phyloP scores from a whole-genome alignment of 2,113 vertebrate genomes.

The Onychostoma macrolepis region DNA sequence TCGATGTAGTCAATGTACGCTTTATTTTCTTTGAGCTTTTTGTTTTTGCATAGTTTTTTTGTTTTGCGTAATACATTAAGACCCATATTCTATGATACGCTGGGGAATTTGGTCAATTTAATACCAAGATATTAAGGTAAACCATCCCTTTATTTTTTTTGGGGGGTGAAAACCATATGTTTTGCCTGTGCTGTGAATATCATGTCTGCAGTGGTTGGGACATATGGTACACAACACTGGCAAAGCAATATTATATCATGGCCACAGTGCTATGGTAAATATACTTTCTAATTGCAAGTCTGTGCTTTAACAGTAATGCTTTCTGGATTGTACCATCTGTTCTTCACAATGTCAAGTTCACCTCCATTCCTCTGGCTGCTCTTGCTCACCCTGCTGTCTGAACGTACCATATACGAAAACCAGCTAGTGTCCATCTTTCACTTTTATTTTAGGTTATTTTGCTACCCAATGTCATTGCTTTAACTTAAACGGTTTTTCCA shows the following conservation, averaged over 20 bases:
- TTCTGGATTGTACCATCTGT: slow-evolving; percentile 9
- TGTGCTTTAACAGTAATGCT: slow-evolving; percentile 26
- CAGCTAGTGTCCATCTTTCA: neutral
- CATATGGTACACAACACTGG: neutral
- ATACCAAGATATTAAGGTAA: no score
- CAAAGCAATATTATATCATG: neutral
- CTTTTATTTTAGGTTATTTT: neutral
- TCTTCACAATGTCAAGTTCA: slow-evolving; percentile 19
- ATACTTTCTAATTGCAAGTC: slow-evolving; percentile 5
- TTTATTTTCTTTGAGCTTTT: no score
- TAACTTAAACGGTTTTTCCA: neutral
- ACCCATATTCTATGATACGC: no score
- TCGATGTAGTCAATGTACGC: no score
- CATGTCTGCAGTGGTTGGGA: neutral
- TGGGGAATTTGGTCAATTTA: no score
- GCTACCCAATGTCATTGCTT: neutral
- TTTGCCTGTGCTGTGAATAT: neutral
- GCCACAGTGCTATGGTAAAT: slow-evolving; percentile 1
- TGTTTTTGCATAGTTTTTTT: no score
- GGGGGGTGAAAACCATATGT: neutral
- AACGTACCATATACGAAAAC: neutral
- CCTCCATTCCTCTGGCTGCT: neutral
- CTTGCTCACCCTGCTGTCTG: neutral
- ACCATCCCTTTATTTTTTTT: no score
- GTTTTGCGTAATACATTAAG: no score